These are phyloP conservation scores for Bos javanicus DNA, from an alignment of 2,113 vertebrate genomes.

Conservation along the genomic window DNA sequence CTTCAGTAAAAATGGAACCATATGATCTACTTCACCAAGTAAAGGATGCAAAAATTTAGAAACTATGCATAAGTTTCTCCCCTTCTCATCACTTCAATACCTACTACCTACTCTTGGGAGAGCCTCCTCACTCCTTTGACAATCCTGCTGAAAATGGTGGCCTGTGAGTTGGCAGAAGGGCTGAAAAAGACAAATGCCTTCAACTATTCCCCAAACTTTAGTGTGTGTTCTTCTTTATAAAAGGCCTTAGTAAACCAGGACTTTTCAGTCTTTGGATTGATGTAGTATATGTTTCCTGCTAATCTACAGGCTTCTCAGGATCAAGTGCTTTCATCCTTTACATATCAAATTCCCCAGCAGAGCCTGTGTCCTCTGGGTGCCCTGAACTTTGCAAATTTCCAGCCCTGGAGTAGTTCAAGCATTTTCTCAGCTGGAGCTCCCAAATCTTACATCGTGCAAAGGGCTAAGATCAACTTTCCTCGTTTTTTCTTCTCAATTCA, in stretches of 20 bases:
- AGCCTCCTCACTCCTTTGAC: no score
- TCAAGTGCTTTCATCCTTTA: not conserved
- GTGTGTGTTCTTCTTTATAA: not conserved
- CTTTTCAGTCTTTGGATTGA: not conserved
- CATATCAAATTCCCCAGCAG: not conserved
- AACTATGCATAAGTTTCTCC: not conserved
- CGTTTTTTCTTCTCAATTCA: not conserved
- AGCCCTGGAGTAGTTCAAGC: not conserved
- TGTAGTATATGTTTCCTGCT: not conserved
- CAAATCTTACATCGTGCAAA: not conserved
- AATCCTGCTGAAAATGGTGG: not conserved
- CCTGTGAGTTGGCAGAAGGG: not conserved
- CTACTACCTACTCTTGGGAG: not conserved
- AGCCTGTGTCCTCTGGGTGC: not conserved
- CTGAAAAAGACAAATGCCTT: not conserved
- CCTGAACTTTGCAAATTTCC: not conserved
- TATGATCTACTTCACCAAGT: no score
- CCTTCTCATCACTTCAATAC: not conserved
- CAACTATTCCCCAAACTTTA: not conserved
- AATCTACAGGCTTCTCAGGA: not conserved
- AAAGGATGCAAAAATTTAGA: not conserved
- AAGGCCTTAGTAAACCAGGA: not conserved
- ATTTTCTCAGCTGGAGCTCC: not conserved
- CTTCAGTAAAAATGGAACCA: not conserved
- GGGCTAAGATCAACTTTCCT: not conserved